Evolutionary conservation across 2,113 vertebrate genomes (phyloP).

Genomic region (Oryzias melastigma): DNA sequence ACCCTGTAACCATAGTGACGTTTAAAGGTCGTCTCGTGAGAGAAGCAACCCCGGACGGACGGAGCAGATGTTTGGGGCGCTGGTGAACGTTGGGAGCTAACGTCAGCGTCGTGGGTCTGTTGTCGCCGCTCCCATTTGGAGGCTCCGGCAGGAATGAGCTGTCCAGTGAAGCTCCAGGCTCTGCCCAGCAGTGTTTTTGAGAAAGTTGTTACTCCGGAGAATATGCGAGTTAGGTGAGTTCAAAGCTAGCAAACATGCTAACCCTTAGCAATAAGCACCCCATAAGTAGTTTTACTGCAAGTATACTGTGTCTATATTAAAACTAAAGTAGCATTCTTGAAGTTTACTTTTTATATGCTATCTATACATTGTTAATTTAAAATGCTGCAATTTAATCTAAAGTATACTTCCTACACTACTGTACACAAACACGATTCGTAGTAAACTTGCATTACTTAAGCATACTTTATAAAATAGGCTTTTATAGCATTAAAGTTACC

Average conservation of each 20-base stretch:
- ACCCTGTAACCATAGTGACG: background rate
- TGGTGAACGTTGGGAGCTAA: slow-evolving; percentile 22
- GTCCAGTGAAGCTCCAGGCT: slow-evolving; percentile 60
- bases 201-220: slow-evolving; percentile 50
- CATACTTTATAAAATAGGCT: too few species aligned
- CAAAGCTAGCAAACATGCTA: background rate
- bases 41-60: background rate
- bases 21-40: background rate
- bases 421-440: too few species aligned
- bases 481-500: too few species aligned
- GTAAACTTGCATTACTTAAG: too few species aligned
- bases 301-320: too few species aligned
- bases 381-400: too few species aligned
- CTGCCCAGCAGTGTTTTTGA: slow-evolving; percentile 52
- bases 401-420: too few species aligned
- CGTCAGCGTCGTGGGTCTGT: background rate
- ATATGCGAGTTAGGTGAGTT: slow-evolving; percentile 58
- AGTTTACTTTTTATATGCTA: too few species aligned
- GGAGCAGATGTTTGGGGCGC: background rate
- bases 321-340: too few species aligned
- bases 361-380: too few species aligned
- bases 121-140: background rate
- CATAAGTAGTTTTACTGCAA: too few species aligned
- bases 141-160: slow-evolving; percentile 36
- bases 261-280: too few species aligned